Evolutionary conservation across 2,113 vertebrate genomes (phyloP).

Genomic region (Tragelaphus imberbis): DNA sequence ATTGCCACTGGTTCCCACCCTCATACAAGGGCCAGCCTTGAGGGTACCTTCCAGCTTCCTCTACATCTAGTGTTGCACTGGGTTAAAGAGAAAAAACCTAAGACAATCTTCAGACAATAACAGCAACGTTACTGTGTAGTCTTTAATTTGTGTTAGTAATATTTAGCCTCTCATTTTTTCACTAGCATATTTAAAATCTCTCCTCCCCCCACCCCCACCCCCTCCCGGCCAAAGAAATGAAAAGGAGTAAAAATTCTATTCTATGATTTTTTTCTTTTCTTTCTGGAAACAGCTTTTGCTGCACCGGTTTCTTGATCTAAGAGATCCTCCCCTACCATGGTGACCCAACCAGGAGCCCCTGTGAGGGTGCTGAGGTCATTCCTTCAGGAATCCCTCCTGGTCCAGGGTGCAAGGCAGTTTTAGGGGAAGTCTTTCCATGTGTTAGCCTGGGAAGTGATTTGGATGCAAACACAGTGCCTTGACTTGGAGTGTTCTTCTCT

Average conservation of each 20-base stretch:
- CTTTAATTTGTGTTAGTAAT: background rate
- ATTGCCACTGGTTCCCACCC: background rate
- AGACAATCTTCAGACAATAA: background rate
- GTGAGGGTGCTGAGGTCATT: background rate
- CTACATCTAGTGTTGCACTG: background rate
- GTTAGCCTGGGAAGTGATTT: background rate
- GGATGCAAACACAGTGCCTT: background rate
- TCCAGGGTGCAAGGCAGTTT: background rate
- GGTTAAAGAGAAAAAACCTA: background rate
- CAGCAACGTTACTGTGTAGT: background rate
- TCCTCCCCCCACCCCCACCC: rapidly evolving
- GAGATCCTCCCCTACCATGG: background rate
- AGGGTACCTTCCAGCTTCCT: background rate
- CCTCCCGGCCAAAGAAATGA: no score
- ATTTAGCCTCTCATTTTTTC: background rate
- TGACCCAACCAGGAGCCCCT: background rate
- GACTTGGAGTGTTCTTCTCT: background rate
- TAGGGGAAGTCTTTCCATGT: background rate
- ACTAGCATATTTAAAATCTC: background rate
- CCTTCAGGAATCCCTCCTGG: background rate
- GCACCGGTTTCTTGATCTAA: background rate
- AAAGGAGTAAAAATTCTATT: background rate
- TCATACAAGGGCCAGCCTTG: background rate
- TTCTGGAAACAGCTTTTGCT: background rate
- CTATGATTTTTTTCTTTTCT: background rate